Evolutionary conservation across 1,140 invertebrate species (phyloP).

Genomic region (Pissodes strobi): DNA sequence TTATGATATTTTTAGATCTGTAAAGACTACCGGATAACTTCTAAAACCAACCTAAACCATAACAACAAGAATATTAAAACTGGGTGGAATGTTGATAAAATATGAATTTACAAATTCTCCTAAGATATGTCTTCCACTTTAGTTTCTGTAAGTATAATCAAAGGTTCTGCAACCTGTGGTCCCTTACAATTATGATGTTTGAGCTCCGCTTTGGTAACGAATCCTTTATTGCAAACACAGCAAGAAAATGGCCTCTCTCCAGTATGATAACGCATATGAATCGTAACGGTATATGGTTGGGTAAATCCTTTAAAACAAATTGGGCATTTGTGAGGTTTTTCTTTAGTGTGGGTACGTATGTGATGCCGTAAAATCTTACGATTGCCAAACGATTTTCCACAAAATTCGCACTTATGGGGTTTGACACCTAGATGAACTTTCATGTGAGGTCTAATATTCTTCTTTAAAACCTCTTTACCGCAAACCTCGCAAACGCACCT

Average conservation of each 20-base stretch:
- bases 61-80: too few relatives aligned
- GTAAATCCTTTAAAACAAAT: slow-evolving; percentile 67
- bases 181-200: slow-evolving; percentile 25
- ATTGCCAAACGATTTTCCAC: slow-evolving; percentile 52
- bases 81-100: too few relatives aligned
- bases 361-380: slow-evolving; percentile 37
- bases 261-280: slow-evolving; percentile 44
- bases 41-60: too few relatives aligned
- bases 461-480: slow-evolving; percentile 59
- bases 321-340: slow-evolving; percentile 55
- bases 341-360: slow-evolving; percentile 55
- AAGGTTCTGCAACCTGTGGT: neutral
- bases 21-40: too few relatives aligned
- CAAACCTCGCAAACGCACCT: slow-evolving; percentile 66
- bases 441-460: slow-evolving; percentile 54
- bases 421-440: slow-evolving; percentile 74
- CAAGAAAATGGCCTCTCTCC: slow-evolving; percentile 35
- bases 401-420: slow-evolving; percentile 65
- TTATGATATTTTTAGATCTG: too few relatives aligned
- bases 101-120: too few relatives aligned
- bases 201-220: slow-evolving; percentile 27
- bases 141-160: too few relatives aligned
- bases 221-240: slow-evolving; percentile 37
- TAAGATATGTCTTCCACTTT: too few relatives aligned
- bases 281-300: slow-evolving; percentile 57